Conservation (phyloP, 2,888 invertebrate species). For the Acanthosepion pharaonis region DNA sequence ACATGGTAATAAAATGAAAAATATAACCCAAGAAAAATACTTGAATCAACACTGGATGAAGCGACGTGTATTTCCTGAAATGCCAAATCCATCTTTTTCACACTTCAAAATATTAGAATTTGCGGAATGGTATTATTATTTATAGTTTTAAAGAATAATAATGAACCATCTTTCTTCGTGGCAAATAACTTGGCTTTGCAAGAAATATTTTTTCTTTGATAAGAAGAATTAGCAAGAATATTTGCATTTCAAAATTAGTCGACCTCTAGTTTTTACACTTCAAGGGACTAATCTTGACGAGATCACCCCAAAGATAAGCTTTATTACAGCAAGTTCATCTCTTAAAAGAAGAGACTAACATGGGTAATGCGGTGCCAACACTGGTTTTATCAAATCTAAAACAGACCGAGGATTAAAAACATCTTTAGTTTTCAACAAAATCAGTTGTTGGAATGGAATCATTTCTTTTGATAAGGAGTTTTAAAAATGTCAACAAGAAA, state of each 20-base stretch:
- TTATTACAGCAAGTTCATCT: constrained; percentile 33
- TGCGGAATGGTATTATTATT: constrained; percentile 5
- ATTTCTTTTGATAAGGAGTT: constrained; percentile 33
- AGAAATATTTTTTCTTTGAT: not conserved
- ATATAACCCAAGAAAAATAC: not conserved
- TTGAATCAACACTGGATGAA: not conserved
- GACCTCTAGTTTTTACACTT: constrained; percentile 1
- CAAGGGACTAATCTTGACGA: not conserved
- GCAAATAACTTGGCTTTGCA: not conserved
- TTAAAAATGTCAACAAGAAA: constrained; percentile 4
- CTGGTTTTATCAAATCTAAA: constrained; percentile 33
- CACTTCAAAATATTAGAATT: not conserved
- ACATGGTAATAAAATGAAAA: not conserved
- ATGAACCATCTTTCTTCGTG: not conserved
- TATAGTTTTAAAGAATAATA: not conserved
- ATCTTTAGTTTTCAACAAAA: constrained; percentile 33
- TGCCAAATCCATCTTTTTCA: not conserved
- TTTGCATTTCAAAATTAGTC: not conserved
- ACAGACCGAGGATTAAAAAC: constrained; percentile 12
- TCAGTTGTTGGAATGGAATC: constrained; percentile 18
- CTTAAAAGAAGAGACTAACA: constrained; percentile 33
- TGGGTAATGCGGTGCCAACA: constrained; percentile 21
- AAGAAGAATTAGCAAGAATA: constrained; percentile 33
- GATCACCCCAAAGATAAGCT: constrained; percentile 1
- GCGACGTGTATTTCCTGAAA: not conserved